These are phyloP conservation scores for Cecidostiba fungosa DNA, from an alignment of 2,888 invertebrate genomes.

Conservation along the genomic window DNA sequence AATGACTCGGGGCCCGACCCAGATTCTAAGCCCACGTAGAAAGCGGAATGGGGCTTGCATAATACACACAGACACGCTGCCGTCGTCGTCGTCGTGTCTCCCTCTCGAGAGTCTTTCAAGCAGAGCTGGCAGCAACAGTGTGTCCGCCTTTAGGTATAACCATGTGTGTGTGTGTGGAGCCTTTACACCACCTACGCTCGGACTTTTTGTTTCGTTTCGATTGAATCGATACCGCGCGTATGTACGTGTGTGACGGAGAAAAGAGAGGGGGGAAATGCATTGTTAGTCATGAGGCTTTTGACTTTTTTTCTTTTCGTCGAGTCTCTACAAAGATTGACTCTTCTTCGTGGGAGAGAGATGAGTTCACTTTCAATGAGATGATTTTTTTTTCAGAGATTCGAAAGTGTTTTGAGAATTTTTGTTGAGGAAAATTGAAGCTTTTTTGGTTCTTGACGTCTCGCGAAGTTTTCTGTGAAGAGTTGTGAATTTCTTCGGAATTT, in stretches of 20 bases:
- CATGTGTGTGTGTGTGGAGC: background rate
- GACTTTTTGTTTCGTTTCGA: constrained; percentile 42
- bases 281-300: background rate
- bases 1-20: constrained; percentile 76
- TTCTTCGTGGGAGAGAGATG: constrained; percentile 13
- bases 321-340: background rate
- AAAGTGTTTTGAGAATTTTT: background rate
- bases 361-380: constrained; percentile 4
- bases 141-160: background rate
- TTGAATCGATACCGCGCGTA: constrained; percentile 27
- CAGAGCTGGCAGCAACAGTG: background rate
- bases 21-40: constrained; percentile 78
- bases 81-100: background rate
- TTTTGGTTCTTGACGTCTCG: background rate
- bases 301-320: background rate
- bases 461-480: background rate
- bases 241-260: background rate
- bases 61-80: constrained; percentile 66
- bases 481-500: no score
- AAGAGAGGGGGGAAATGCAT: background rate
- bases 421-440: background rate
- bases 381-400: background rate
- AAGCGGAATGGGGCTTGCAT: constrained; percentile 77
- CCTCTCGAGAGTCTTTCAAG: constrained; percentile 13
- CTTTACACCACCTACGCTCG: constrained; percentile 15